Conservation (phyloP, 2,888 invertebrate genomes). For the Chloroclysta siterata region DNA sequence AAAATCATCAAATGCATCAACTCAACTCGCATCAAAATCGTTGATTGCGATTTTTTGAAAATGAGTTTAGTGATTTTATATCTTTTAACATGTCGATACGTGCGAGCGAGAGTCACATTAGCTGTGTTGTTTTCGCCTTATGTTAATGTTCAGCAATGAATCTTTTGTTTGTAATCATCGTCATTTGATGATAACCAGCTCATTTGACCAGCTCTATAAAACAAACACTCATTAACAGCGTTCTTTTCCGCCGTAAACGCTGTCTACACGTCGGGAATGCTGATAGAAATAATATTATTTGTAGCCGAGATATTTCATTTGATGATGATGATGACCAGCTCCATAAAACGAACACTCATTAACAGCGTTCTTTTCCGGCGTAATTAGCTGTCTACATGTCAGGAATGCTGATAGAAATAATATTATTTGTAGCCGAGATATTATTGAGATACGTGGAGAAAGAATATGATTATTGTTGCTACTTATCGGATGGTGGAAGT, state of each 20-base stretch:
- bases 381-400: slow-evolving; percentile 22
- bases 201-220: neutral
- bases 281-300: slow-evolving; percentile 17
- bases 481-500: too few species aligned
- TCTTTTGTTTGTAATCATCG: too few species aligned
- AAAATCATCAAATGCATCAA: too few species aligned
- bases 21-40: too few species aligned
- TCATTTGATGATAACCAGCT: too few species aligned
- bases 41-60: too few species aligned
- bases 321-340: neutral
- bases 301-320: slow-evolving; percentile 2
- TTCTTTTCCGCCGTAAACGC: slow-evolving; percentile 21
- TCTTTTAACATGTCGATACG: too few species aligned
- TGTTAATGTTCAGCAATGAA: too few species aligned
- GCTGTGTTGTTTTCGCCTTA: too few species aligned
- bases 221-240: neutral
- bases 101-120: too few species aligned
- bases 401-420: slow-evolving; percentile 15
- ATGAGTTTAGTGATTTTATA: too few species aligned
- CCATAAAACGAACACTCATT: neutral
- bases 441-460: neutral
- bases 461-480: too few species aligned
- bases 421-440: slow-evolving; percentile 13
- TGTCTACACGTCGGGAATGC: slow-evolving; percentile 18
- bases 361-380: slow-evolving; percentile 15